Evolutionary conservation across 2,797 vertebrate genomes (phyloP).

Genomic region (Jordanella pulchra): DNA sequence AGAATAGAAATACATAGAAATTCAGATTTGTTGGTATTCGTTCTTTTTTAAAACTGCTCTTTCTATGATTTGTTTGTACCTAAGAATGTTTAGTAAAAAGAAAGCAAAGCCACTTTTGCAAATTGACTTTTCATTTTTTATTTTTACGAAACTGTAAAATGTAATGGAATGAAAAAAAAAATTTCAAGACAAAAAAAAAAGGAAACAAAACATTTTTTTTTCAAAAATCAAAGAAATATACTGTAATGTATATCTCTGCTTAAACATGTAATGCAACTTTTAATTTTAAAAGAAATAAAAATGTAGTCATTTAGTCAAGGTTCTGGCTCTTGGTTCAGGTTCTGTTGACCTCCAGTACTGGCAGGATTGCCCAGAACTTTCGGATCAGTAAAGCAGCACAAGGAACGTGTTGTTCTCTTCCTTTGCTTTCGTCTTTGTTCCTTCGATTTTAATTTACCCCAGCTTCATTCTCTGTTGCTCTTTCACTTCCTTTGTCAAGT

Average conservation of each 20-base stretch:
- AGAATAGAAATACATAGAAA: background rate
- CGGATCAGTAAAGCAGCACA: conserved; percentile 48
- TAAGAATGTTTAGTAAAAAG: background rate
- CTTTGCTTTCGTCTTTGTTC: conserved; percentile 21
- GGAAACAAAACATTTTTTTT: too few species aligned
- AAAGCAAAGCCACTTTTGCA: too few species aligned
- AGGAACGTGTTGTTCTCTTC: conserved; percentile 63
- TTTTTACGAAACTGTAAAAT: background rate
- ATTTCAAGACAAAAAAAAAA: too few species aligned
- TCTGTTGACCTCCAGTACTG: conserved; percentile 37
- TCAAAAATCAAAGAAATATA: background rate
- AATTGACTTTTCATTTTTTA: background rate
- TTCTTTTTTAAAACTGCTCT: background rate
- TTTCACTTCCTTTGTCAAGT: conserved; percentile 32
- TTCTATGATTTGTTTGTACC: background rate
- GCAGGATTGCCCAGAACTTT: conserved; percentile 41
- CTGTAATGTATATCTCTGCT: too few species aligned
- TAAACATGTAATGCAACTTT: background rate
- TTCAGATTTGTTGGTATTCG: background rate
- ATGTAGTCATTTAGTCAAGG: conserved; percentile 21
- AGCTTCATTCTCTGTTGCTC: conserved; percentile 18
- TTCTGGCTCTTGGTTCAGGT: conserved; percentile 48
- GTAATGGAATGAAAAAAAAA: background rate
- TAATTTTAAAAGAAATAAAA: conserved; percentile 14
- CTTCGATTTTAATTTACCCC: conserved; percentile 31